These are phyloP conservation scores for Dione juno DNA, from an alignment of 2,888 invertebrate species.

Conservation along the genomic window DNA sequence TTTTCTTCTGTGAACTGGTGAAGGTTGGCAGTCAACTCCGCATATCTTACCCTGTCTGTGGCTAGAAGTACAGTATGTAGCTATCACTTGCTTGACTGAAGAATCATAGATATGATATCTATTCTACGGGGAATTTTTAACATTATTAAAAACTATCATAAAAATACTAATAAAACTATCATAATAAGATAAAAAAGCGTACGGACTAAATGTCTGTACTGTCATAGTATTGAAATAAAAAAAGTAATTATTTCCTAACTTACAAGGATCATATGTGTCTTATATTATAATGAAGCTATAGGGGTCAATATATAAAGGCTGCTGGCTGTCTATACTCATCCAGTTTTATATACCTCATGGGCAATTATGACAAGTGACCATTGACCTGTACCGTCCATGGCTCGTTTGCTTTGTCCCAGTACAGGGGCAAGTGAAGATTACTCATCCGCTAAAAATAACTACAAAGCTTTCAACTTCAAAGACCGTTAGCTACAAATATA, in stretches of 20 bases:
- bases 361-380: slow-evolving; percentile 57
- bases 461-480: slow-evolving; percentile 39
- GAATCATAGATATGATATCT: neutral
- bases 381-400: slow-evolving; percentile 49
- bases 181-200: too few relatives aligned
- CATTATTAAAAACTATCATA: neutral
- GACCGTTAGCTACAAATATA: slow-evolving; percentile 20
- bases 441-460: slow-evolving; percentile 40
- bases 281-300: neutral
- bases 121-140: neutral
- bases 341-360: slow-evolving; percentile 41
- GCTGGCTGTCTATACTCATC: slow-evolving; percentile 30
- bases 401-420: slow-evolving; percentile 45
- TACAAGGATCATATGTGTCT: neutral
- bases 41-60: too few relatives aligned
- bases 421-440: slow-evolving; percentile 41
- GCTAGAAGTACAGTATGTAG: too few relatives aligned
- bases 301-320: slow-evolving; percentile 12
- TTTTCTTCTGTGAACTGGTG: too few relatives aligned
- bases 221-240: too few relatives aligned
- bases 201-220: too few relatives aligned
- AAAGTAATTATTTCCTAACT: neutral
- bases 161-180: neutral
- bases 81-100: neutral
- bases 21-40: too few relatives aligned